Base-by-base conservation (phyloP, 1,140 invertebrate genomes). In the Sarcophaga peregrina region DNA sequence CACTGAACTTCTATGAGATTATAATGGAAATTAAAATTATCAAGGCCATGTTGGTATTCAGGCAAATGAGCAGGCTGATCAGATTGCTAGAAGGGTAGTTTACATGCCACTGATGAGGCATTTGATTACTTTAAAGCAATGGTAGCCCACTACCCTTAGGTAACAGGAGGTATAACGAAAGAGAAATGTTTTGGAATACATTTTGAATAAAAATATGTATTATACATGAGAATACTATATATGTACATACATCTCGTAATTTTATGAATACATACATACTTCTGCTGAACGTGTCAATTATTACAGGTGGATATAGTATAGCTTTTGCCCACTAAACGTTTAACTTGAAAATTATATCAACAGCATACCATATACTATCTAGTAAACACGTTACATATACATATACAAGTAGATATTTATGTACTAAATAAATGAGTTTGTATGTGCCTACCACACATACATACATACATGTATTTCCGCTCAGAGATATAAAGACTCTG, bases 311-410 rank as follows among this genome's bases (percentile, higher is more conserved):
- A 58, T n/a, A 58, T 58, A n/a, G 0, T n/a, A 58, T 58, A 58
- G 13, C 25, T 37, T 58, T 6, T 58, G 54, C 7, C 54, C n/a
- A 58, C 54, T 58, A 58, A 58, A 58, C 54, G 54, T n/a, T 58
- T 58, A 58, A 58, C 15, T 58, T 58, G 54, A 15, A 58, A 58
- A 58, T 58, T 58, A 58, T n/a, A n/a, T n/a, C 54, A 58, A 58
- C 10, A 10, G 15, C 15, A 15, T 54, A 54, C 15, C 52, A 37
- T 54, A 54, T 8, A 10, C 15, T 54, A 15, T 54, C 13, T 1
- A 37, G 25, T 37, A 4, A 37, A 37, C 25, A 58, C 7, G 3
- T 58, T 58, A n/a, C n/a, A 58, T 58, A 4, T 58, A 58, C 11
- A 58, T n/a, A 13, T 58, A 13, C 6, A 58, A 15, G 11, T 58